phyloP scores from a whole-genome alignment of 2,888 invertebrate species.

The Neoitamus cyanurus region DNA sequence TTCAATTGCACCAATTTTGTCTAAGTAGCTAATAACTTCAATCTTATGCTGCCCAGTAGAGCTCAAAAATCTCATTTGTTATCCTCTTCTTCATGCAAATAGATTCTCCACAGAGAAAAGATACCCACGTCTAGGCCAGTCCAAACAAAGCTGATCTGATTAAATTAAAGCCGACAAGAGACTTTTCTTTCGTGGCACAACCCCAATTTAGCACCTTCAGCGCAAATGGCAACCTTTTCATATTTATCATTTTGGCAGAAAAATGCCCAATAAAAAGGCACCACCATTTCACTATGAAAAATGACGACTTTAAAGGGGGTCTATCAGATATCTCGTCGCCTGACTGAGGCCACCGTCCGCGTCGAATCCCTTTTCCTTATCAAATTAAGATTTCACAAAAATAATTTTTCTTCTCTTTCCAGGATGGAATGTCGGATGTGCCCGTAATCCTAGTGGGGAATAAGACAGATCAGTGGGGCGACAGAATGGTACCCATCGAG shows the following conservation, averaged over 20 bases:
- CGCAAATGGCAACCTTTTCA: neutral
- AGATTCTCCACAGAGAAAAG: neutral
- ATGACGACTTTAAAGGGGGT: neutral
- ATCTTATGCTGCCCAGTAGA: neutral
- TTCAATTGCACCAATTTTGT: neutral
- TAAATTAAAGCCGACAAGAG: neutral
- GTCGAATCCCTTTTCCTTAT: neutral
- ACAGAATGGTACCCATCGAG: conserved; percentile 82
- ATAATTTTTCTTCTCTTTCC: conserved; percentile 53
- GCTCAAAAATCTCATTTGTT: neutral
- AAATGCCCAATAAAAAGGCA: neutral
- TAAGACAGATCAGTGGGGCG: conserved; percentile 80
- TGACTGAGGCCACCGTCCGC: neutral
- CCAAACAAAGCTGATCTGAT: neutral
- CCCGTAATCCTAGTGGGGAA: conserved; percentile 87
- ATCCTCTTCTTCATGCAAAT: neutral
- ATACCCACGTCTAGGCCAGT: neutral
- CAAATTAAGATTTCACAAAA: neutral
- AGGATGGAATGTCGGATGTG: conserved; percentile 74
- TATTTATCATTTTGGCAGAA: neutral
- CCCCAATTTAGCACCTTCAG: neutral
- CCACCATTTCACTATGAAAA: neutral
- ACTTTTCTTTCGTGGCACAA: neutral
- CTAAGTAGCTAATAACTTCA: neutral
- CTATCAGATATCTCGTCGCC: neutral